These are phyloP conservation scores for Ctenosaura bakeri DNA, from an alignment of 2,797 vertebrate genomes.

Conservation along the genomic window DNA sequence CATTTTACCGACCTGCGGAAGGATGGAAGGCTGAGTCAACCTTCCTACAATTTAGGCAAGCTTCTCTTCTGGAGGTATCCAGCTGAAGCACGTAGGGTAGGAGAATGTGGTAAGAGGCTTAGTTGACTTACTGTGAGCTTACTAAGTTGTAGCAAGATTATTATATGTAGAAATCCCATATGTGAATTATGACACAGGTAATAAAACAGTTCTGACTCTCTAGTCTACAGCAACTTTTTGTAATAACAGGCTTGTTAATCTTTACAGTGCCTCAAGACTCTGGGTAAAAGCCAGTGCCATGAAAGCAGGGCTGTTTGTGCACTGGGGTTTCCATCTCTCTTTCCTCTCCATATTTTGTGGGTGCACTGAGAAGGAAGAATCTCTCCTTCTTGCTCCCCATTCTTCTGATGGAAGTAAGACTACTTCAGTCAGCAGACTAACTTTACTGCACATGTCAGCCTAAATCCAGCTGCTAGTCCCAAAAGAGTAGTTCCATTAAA, in stretches of 20 bases:
- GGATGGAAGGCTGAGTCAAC: too few relatives aligned
- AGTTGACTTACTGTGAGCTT: constrained; percentile 36
- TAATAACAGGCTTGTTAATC: too few relatives aligned
- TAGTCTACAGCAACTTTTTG: too few relatives aligned
- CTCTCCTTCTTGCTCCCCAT: too few relatives aligned
- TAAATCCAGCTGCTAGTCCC: background rate
- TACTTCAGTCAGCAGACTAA: background rate
- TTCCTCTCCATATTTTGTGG: background rate
- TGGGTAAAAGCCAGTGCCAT: too few relatives aligned
- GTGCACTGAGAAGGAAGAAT: background rate
- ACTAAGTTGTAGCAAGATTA: constrained; percentile 45
- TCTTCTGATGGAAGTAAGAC: too few relatives aligned
- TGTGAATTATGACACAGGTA: constrained; percentile 32
- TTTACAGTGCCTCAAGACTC: too few relatives aligned
- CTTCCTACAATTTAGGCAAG: too few relatives aligned
- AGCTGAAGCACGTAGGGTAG: constrained; percentile 39
- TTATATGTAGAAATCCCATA: constrained; percentile 52
- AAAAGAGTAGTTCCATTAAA: too few relatives aligned
- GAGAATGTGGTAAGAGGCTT: constrained; percentile 15
- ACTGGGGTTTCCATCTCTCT: background rate
- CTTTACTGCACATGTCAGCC: background rate
- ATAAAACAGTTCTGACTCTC: too few relatives aligned
- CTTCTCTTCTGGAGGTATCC: constrained; percentile 25
- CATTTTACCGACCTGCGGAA: too few relatives aligned
- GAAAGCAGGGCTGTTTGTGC: too few relatives aligned